Evolutionary conservation across 2,888 invertebrate species (phyloP).

Genomic region (Morpho helenor): DNA sequence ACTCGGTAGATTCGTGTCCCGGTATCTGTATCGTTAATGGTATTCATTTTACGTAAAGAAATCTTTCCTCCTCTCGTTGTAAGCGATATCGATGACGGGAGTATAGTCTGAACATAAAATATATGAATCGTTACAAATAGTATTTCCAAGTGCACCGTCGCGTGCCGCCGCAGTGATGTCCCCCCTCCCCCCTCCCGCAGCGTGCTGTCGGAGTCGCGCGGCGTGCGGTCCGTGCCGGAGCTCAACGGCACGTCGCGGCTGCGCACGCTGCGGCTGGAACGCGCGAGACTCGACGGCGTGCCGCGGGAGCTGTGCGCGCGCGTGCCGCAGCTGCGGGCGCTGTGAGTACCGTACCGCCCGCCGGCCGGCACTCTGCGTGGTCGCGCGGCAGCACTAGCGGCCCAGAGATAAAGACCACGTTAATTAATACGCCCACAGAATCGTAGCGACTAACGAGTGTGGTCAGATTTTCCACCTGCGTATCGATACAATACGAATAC

Average conservation of each 20-base stretch:
- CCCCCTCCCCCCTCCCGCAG: slow-evolving; percentile 64
- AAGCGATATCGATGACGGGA: too few species aligned
- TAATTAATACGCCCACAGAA: too few species aligned
- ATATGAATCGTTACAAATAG: too few species aligned
- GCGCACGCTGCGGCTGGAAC: slow-evolving; percentile 89
- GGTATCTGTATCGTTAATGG: too few species aligned
- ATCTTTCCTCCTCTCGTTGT: too few species aligned
- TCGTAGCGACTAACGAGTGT: background rate
- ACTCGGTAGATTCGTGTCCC: too few species aligned
- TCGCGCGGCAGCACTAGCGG: too few species aligned
- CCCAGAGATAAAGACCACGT: too few species aligned
- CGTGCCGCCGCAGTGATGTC: too few species aligned
- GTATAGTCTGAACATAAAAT: too few species aligned
- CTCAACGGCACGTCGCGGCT: slow-evolving; percentile 88
- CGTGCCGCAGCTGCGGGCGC: slow-evolving; percentile 88
- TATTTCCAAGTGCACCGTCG: too few species aligned
- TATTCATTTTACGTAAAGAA: too few species aligned
- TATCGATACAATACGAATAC: background rate
- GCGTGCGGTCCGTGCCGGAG: slow-evolving; percentile 87
- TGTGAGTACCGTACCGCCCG: slow-evolving; percentile 82
- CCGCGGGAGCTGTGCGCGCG: slow-evolving; percentile 87
- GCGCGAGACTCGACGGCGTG: slow-evolving; percentile 86
- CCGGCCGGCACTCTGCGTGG: background rate
- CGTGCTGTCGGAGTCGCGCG: slow-evolving; percentile 91
- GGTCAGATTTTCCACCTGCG: background rate